These are phyloP conservation scores for Physeter macrocephalus DNA, from an alignment of 2,113 vertebrate species.

Conservation along the genomic window DNA sequence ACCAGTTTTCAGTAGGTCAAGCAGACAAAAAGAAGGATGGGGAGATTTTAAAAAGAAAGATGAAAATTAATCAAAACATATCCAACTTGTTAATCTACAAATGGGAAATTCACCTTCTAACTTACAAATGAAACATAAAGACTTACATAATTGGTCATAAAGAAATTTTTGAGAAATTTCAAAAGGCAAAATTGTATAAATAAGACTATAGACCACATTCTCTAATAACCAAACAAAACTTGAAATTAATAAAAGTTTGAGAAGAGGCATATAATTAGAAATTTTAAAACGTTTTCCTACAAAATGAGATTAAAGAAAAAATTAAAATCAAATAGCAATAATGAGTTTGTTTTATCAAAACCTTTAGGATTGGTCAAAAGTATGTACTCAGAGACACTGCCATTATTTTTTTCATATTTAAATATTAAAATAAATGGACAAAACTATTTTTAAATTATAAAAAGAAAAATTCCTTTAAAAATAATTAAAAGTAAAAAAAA, in stretches of 20 bases:
- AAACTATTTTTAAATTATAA: neutral
- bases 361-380: neutral
- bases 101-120: neutral
- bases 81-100: neutral
- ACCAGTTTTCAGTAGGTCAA: neutral
- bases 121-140: neutral
- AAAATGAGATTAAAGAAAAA: neutral
- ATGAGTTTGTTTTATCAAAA: neutral
- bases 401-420: neutral
- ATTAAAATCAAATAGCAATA: neutral
- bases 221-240: neutral
- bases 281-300: neutral
- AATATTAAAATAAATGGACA: slow-evolving; percentile 2
- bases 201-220: neutral
- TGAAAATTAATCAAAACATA: neutral
- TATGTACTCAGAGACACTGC: neutral
- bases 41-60: neutral
- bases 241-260: neutral
- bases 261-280: neutral
- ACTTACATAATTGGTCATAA: neutral
- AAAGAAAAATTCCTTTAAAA: neutral
- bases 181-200: neutral
- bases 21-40: neutral
- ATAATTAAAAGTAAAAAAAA: neutral
- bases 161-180: neutral